phyloP scores from a whole-genome alignment of 2,113 vertebrate genomes.

The Larimichthys polyactis region DNA sequence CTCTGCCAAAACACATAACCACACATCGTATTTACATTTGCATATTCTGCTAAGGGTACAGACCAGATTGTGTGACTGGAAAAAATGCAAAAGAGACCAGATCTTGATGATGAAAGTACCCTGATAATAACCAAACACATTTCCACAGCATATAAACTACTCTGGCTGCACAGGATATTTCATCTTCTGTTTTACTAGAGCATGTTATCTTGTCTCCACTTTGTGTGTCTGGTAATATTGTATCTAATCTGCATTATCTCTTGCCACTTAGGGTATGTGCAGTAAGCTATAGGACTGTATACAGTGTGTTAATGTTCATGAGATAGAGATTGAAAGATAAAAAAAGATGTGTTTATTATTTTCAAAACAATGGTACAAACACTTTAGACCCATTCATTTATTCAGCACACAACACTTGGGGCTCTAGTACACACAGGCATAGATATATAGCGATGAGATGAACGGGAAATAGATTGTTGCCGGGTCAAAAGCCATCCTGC shows the following conservation, averaged over 20 bases:
- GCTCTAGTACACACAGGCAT: neutral
- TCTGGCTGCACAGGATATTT: neutral
- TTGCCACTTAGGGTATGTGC: neutral
- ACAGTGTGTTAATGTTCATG: neutral
- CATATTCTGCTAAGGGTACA: conserved; percentile 27
- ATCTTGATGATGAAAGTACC: conserved; percentile 7
- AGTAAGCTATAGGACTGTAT: neutral
- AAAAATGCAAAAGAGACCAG: conserved; percentile 23
- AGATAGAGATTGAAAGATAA: neutral
- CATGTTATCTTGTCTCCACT: neutral
- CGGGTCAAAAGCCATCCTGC: conserved; percentile 1
- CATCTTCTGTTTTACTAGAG: neutral
- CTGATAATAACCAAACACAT: conserved; percentile 8
- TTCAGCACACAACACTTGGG: conserved; percentile 10
- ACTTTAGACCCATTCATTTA: conserved; percentile 20
- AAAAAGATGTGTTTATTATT: neutral
- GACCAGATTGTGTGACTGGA: neutral
- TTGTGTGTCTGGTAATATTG: neutral
- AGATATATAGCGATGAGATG: neutral
- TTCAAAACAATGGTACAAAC: neutral
- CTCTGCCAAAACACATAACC: conserved; percentile 28
- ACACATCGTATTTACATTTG: conserved; percentile 34
- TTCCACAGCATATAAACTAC: neutral
- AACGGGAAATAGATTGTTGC: conserved; percentile 17
- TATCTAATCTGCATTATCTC: neutral